phyloP scores from a whole-genome alignment of 2,888 invertebrate genomes.

The Syrista parreyssii region DNA sequence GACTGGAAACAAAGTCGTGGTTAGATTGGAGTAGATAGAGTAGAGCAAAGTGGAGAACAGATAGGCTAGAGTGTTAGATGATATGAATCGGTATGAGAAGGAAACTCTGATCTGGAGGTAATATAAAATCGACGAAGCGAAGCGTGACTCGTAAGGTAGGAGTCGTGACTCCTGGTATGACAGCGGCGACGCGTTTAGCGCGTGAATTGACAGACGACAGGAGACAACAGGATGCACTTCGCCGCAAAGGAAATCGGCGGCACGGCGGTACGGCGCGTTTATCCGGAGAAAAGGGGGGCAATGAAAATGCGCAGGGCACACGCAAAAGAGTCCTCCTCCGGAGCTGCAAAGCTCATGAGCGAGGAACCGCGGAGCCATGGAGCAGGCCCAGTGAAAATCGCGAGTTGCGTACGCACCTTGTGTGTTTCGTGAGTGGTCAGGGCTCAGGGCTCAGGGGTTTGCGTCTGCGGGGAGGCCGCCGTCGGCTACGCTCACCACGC shows the following conservation, averaged over 20 bases:
- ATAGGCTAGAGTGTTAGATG: neutral
- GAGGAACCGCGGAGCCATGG: constrained; percentile 68
- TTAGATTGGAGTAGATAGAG: neutral
- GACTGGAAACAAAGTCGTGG: neutral
- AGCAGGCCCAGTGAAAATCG: constrained; percentile 90
- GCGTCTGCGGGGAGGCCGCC: constrained; percentile 18
- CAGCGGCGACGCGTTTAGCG: constrained; percentile 16
- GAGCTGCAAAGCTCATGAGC: constrained; percentile 53
- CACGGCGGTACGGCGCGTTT: constrained; percentile 47
- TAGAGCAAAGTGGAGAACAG: neutral
- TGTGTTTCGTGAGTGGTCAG: constrained; percentile 52
- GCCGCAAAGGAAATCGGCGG: constrained; percentile 12
- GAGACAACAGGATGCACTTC: constrained; percentile 7
- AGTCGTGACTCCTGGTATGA: neutral
- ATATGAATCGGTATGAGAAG: neutral
- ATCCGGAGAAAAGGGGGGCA: constrained; percentile 52
- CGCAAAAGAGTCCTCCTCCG: constrained; percentile 51
- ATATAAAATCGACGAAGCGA: neutral
- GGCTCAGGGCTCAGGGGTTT: constrained; percentile 46
- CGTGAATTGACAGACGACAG: constrained; percentile 13
- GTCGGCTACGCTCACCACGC: constrained; percentile 24
- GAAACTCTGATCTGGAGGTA: neutral
- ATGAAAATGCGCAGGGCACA: constrained; percentile 61
- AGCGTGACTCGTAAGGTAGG: neutral
- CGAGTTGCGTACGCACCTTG: constrained; percentile 95